Conservation (phyloP, 64 coral and sea anemone genomes). For the Stichodactyla mertensii region DNA sequence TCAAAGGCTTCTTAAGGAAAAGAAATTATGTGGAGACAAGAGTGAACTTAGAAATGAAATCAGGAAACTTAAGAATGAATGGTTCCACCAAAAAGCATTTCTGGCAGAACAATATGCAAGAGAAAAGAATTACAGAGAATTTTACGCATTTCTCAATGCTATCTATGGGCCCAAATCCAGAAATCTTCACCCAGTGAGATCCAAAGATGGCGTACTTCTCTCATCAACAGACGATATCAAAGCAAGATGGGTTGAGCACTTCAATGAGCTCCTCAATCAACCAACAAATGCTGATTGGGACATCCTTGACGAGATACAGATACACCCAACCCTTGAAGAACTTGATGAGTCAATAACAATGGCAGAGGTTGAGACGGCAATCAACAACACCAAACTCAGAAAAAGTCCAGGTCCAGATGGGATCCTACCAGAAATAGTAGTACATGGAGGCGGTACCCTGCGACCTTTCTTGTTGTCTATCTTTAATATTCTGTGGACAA, state of each 20-base stretch:
- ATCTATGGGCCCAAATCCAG: constrained; percentile 19
- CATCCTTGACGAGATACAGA: too few relatives aligned
- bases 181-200: constrained; percentile 6
- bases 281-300: too few relatives aligned
- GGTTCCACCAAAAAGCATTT: constrained; percentile 38
- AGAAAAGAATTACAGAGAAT: constrained; percentile 4
- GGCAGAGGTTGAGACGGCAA: too few relatives aligned
- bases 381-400: too few relatives aligned
- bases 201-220: too few relatives aligned
- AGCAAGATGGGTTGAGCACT: too few relatives aligned
- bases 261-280: too few relatives aligned
- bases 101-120: constrained; percentile 18
- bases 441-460: neutral
- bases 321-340: too few relatives aligned
- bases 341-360: too few relatives aligned
- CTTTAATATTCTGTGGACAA: neutral
- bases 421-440: neutral
- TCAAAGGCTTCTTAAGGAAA: constrained; percentile 24
- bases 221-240: too few relatives aligned
- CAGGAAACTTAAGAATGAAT: constrained; percentile 15
- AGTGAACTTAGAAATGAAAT: constrained; percentile 5
- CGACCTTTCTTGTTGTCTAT: neutral
- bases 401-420: neutral
- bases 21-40: constrained; percentile 14
- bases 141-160: constrained; percentile 23